A percentile compares a stretch with the other conserved stretches of the same genome.
Conservation (phyloP, 2,113 vertebrate genomes). For the Embiotoca jacksoni region DNA sequence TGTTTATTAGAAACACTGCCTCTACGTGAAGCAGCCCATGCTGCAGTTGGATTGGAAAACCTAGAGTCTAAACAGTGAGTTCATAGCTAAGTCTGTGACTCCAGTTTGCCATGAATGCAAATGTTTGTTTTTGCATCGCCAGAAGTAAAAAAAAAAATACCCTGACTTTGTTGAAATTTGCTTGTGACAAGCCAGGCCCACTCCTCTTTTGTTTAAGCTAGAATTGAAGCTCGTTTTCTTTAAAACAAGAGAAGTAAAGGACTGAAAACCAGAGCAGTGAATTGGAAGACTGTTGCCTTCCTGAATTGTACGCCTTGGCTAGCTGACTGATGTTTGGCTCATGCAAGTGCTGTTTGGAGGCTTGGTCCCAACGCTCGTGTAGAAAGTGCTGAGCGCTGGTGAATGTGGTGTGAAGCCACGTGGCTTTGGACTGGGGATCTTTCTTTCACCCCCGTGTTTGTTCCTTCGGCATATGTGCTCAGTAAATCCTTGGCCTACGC, state of each 20-base stretch:
- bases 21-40: constrained; percentile 17
- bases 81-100: constrained; percentile 44
- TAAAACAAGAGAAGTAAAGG: constrained; percentile 8
- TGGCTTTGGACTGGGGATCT: constrained; percentile 64
- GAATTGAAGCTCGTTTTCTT: not conserved
- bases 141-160: constrained; percentile 32
- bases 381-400: constrained; percentile 79
- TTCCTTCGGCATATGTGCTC: constrained; percentile 78
- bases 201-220: not conserved
- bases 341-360: constrained; percentile 32
- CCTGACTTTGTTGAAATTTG: constrained; percentile 21
- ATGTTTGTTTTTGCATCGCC: constrained; percentile 37
- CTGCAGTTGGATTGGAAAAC: constrained; percentile 31
- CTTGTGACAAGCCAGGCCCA: not conserved
- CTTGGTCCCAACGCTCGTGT: constrained; percentile 41
- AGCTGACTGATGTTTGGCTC: constrained; percentile 57
- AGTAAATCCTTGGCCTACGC: constrained; percentile 66
- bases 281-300: constrained; percentile 31
- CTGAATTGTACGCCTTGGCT: constrained; percentile 55
- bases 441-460: constrained; percentile 59
- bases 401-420: constrained; percentile 74
- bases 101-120: constrained; percentile 39
- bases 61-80: constrained; percentile 17
- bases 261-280: constrained; percentile 15
- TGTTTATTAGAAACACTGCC: constrained; percentile 46